phyloP scores from a whole-genome alignment of 1,140 invertebrate genomes.

The Drosophila kohkoa region DNA sequence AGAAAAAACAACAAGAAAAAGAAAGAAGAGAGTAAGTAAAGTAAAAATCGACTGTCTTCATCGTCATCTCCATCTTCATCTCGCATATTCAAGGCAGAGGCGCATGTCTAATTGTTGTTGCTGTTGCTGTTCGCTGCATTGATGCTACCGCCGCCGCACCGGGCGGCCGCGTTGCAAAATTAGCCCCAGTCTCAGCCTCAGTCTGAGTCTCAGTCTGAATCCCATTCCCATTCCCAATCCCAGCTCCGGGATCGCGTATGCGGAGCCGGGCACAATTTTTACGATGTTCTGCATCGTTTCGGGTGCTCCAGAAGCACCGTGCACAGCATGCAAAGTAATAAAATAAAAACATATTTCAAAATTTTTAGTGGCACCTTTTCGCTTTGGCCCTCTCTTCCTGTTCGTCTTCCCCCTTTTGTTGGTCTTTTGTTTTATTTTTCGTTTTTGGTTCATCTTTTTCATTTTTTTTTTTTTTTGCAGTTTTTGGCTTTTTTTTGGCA shows the following conservation, averaged over 20 bases:
- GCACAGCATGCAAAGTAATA: slow-evolving; percentile 81
- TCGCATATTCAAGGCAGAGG: slow-evolving; percentile 1
- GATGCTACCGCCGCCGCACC: slow-evolving; percentile 73
- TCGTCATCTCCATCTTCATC: slow-evolving; percentile 2
- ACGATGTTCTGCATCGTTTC: slow-evolving; percentile 72
- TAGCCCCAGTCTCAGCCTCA: slow-evolving; percentile 53
- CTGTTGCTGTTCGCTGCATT: slow-evolving; percentile 55
- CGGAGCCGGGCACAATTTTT: slow-evolving; percentile 44
- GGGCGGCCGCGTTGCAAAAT: slow-evolving; percentile 76
- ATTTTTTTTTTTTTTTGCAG: slow-evolving; percentile 31
- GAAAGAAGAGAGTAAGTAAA: background rate
- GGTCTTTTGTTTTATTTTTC: too few relatives aligned
- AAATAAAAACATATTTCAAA: slow-evolving; percentile 84
- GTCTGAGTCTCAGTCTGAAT: background rate
- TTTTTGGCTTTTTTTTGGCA: slow-evolving; percentile 38
- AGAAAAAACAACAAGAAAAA: background rate
- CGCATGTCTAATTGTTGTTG: slow-evolving; percentile 65
- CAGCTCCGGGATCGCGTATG: slow-evolving; percentile 11
- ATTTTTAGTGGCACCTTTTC: slow-evolving; percentile 82
- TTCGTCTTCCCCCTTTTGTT: background rate
- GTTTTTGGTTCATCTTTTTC: slow-evolving; percentile 17
- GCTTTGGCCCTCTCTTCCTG: slow-evolving; percentile 26
- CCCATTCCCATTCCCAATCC: background rate
- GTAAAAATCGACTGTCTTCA: background rate
- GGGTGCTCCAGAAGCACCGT: slow-evolving; percentile 79